Evolutionary conservation across 2,888 invertebrate species (phyloP).

Genomic region (Matsumyia berberina): DNA sequence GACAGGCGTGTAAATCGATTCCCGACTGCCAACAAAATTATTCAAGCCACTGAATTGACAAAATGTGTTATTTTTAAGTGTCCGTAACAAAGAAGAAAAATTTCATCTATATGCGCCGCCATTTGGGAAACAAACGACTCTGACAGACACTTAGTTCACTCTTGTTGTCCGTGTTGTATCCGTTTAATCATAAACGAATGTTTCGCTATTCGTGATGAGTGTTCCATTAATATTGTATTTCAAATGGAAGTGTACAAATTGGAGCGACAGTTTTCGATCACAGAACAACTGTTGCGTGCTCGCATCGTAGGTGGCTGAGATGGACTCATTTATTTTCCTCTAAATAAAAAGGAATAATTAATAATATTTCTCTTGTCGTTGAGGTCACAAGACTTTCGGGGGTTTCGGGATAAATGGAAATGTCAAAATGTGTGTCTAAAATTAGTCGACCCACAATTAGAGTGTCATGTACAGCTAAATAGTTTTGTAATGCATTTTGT

Average conservation of each 20-base stretch:
- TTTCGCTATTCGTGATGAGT: conserved; percentile 71
- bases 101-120: conserved; percentile 13
- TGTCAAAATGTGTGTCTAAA: conserved; percentile 68
- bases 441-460: conserved; percentile 65
- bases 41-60: conserved; percentile 66
- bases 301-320: conserved; percentile 59
- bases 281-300: conserved; percentile 71
- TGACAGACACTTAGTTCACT: conserved; percentile 72
- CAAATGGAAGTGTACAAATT: conserved; percentile 73
- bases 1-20: conserved; percentile 68
- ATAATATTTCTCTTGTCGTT: conserved; percentile 55
- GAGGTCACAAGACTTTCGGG: conserved; percentile 24
- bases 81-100: conserved; percentile 36
- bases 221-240: conserved; percentile 71
- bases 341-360: conserved; percentile 71
- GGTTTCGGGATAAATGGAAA: conserved; percentile 37
- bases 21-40: conserved; percentile 39
- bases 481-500: conserved; percentile 31
- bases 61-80: conserved; percentile 45
- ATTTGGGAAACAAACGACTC: conserved; percentile 39
- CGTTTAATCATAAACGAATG: conserved; percentile 69
- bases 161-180: conserved; percentile 62
- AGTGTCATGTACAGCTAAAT: conserved; percentile 55
- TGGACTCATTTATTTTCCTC: conserved; percentile 65
- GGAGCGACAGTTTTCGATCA: conserved; percentile 72